These are phyloP conservation scores for Paramisgurnus dabryanus DNA, from an alignment of 2,113 vertebrate species.

Conservation along the genomic window DNA sequence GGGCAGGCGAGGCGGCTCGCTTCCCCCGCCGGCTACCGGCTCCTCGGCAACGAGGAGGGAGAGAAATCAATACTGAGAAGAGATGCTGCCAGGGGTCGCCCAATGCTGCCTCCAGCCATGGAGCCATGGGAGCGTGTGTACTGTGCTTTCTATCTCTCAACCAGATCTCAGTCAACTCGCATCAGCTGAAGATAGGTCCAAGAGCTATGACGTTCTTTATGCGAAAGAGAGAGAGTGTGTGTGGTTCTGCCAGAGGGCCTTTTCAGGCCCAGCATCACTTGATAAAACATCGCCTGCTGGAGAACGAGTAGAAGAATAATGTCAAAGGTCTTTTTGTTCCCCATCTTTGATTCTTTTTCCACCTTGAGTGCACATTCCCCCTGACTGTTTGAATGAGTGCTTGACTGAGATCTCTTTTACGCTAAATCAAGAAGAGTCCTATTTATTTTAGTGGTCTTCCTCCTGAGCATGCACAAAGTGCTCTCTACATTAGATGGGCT, in stretches of 20 bases:
- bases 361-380: constrained; percentile 64
- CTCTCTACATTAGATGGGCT: constrained; percentile 57
- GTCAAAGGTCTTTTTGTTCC: constrained; percentile 63
- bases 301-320: constrained; percentile 63
- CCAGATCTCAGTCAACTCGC: constrained; percentile 62
- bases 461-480: constrained; percentile 25
- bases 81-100: constrained; percentile 78
- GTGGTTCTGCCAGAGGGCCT: constrained; percentile 73
- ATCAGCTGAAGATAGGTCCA: constrained; percentile 66
- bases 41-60: constrained; percentile 66
- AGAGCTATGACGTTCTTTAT: constrained; percentile 44
- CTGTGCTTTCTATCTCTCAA: constrained; percentile 57
- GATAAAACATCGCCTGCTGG: constrained; percentile 75
- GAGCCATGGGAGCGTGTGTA: constrained; percentile 70
- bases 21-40: constrained; percentile 75
- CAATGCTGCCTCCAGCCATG: constrained; percentile 72
- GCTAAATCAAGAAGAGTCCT: constrained; percentile 42
- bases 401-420: constrained; percentile 55
- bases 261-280: constrained; percentile 67
- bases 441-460: constrained; percentile 54
- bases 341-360: constrained; percentile 53
- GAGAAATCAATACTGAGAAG: constrained; percentile 79
- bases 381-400: constrained; percentile 66
- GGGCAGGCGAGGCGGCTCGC: constrained; percentile 72
- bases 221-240: constrained; percentile 62